Percentiles rank a stretch among this genome's conserved stretches.
phyloP scores from a whole-genome alignment of 2,888 invertebrate species.

The Ophraella communa region DNA sequence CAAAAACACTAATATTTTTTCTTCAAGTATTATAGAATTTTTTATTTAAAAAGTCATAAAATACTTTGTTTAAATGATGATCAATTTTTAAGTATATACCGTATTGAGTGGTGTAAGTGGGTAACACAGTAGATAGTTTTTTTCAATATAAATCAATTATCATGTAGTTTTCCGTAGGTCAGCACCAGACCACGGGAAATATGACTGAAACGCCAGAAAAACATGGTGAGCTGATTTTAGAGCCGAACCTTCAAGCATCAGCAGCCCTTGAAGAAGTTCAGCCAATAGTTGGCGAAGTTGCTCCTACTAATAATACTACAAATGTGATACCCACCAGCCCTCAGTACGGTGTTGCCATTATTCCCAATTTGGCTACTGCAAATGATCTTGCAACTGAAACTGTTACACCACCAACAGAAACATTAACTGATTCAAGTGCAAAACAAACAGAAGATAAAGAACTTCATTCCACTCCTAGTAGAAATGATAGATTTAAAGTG shows the following conservation, averaged over 20 bases:
- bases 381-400: conserved; percentile 52
- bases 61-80: no score
- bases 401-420: conserved; percentile 34
- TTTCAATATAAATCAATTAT: conserved; percentile 10
- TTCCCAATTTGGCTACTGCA: conserved; percentile 55
- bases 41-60: no score
- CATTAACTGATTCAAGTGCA: conserved; percentile 47
- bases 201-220: conserved; percentile 51
- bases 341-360: conserved; percentile 70
- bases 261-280: conserved; percentile 44
- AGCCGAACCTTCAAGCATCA: conserved; percentile 43
- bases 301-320: conserved; percentile 50
- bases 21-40: no score
- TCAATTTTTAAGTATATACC: no score
- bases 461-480: conserved; percentile 63
- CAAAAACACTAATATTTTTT: no score
- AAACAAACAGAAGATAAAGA: conserved; percentile 63
- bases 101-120: conserved; percentile 25
- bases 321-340: conserved; percentile 70
- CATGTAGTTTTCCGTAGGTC: conserved; percentile 48
- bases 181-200: conserved; percentile 59
- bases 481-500: conserved; percentile 74
- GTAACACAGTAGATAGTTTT: conserved; percentile 21
- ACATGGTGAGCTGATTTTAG: conserved; percentile 42
- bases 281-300: conserved; percentile 43